A percentile compares a stretch with the other conserved stretches of the same genome.
Evolutionary conservation across 2,888 invertebrate species (phyloP).

Genomic region (Germaria angustata): DNA sequence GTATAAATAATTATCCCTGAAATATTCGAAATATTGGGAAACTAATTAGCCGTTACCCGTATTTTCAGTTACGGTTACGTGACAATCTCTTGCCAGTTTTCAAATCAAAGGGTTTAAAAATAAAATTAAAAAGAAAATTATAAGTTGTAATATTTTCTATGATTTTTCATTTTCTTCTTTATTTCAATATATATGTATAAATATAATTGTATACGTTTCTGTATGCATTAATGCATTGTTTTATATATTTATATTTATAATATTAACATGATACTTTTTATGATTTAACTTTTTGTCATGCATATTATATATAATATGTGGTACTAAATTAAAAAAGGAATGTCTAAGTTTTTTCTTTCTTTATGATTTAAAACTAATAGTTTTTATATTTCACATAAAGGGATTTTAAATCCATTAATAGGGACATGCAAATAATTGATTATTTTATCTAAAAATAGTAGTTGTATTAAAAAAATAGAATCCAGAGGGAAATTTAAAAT

Average conservation of each 20-base stretch:
- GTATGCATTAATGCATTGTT: neutral
- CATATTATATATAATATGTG: constrained; percentile 4
- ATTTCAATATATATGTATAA: constrained; percentile 39
- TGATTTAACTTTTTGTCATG: constrained; percentile 42
- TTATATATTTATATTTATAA: constrained; percentile 21
- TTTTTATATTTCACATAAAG: constrained; percentile 13
- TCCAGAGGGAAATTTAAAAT: neutral
- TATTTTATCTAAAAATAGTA: neutral
- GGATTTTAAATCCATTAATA: constrained; percentile 49
- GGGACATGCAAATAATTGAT: constrained; percentile 45
- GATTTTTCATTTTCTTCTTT: constrained; percentile 15
- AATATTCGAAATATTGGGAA: too few relatives aligned
- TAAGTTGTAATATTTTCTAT: neutral
- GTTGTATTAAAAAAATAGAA: neutral
- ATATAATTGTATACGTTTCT: constrained; percentile 17
- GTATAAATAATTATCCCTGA: too few relatives aligned
- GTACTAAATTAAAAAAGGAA: constrained; percentile 44
- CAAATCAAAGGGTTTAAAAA: neutral
- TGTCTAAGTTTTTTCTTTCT: constrained; percentile 31
- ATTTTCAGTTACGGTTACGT: too few relatives aligned
- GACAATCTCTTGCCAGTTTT: too few relatives aligned
- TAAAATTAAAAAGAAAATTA: neutral
- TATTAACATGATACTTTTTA: constrained; percentile 39
- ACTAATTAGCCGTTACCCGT: too few relatives aligned
- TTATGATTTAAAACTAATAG: neutral